Conservation (phyloP, 2,797 vertebrate genomes). For the Bradypodion ventrale region DNA sequence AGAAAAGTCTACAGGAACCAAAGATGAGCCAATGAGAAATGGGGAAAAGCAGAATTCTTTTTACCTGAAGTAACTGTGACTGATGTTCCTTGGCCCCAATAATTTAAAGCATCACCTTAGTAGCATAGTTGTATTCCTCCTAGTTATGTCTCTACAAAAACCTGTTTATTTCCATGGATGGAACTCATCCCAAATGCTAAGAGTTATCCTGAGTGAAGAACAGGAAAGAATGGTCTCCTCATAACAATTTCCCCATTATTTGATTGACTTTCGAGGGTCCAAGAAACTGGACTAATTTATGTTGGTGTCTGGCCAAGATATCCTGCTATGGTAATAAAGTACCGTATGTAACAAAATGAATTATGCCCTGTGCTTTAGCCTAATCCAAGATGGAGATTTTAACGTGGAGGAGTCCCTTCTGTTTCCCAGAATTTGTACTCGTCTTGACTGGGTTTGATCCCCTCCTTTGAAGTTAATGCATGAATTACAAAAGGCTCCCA, state of each 20-base stretch:
- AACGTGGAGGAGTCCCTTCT: too few species aligned
- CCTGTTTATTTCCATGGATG: neutral
- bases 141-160: neutral
- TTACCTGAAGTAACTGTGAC: conserved; percentile 76
- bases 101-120: conserved; percentile 56
- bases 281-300: neutral
- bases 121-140: neutral
- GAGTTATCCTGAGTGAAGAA: neutral
- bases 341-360: too few species aligned
- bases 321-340: too few species aligned
- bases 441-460: too few species aligned
- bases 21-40: neutral
- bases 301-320: too few species aligned
- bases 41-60: neutral
- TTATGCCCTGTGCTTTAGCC: too few species aligned
- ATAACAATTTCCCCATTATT: neutral
- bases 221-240: neutral
- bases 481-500: too few species aligned
- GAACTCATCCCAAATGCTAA: neutral
- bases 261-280: neutral
- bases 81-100: conserved; percentile 72
- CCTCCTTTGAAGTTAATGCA: too few species aligned
- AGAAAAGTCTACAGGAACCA: neutral
- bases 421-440: too few species aligned
- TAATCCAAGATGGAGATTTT: too few species aligned